Evolutionary conservation across 2,113 vertebrate genomes (phyloP).

Genomic region (Cinclus cinclus): DNA sequence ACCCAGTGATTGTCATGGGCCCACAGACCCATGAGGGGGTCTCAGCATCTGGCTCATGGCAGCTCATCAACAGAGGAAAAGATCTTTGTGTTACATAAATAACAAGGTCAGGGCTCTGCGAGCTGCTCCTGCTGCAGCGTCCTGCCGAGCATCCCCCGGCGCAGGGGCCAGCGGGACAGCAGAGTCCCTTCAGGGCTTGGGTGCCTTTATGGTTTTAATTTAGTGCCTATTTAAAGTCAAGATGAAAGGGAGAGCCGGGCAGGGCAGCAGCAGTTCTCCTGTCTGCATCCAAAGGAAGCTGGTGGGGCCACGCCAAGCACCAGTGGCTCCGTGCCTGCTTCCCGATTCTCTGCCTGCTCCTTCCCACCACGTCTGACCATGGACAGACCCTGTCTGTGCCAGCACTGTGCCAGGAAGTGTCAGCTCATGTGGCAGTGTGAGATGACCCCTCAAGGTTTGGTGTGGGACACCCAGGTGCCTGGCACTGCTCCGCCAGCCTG

Average conservation of each 20-base stretch:
- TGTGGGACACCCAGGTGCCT: neutral
- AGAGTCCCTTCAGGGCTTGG: neutral
- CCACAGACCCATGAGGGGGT: neutral
- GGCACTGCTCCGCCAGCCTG: fast-evolving
- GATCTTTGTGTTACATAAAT: neutral
- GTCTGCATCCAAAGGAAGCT: neutral
- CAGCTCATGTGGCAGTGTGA: neutral
- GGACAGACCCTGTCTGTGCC: fast-evolving
- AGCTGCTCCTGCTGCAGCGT: neutral
- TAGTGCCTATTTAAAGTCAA: neutral
- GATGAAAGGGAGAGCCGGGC: neutral
- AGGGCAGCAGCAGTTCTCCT: neutral
- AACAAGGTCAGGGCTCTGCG: neutral
- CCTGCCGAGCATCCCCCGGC: neutral
- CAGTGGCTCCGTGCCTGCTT: neutral
- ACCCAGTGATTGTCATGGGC: fast-evolving
- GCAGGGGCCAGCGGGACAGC: neutral
- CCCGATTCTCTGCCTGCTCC: neutral
- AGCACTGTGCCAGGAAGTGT: neutral
- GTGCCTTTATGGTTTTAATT: constrained; percentile 13
- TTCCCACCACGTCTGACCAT: neutral
- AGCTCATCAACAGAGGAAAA: neutral
- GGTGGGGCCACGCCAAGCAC: neutral
- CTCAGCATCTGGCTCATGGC: neutral
- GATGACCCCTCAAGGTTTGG: neutral